Conservation (phyloP, 2,113 vertebrate species). For the Dicaeum eximium region DNA sequence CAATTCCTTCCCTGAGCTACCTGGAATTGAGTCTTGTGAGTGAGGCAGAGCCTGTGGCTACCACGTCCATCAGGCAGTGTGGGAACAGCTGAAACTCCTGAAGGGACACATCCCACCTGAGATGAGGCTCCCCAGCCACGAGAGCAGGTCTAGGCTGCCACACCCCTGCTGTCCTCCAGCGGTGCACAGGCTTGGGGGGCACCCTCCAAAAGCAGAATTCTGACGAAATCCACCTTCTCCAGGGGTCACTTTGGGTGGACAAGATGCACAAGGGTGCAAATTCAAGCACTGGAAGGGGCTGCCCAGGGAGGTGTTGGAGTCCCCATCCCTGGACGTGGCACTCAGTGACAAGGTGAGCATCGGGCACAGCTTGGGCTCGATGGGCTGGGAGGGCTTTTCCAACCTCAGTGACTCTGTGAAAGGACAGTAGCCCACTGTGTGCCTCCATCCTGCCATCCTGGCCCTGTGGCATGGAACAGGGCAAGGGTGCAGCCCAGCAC, state of each 20-base stretch:
- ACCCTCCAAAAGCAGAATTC: background rate
- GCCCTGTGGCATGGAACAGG: fast-evolving
- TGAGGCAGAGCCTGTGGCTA: fast-evolving
- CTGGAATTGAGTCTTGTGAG: background rate
- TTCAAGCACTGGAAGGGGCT: background rate
- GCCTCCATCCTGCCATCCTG: background rate
- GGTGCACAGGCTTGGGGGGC: fast-evolving
- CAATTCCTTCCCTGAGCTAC: background rate
- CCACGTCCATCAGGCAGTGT: fast-evolving
- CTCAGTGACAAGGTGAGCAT: background rate
- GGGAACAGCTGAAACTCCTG: background rate
- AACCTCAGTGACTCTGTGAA: background rate
- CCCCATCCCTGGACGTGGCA: fast-evolving
- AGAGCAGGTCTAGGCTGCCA: background rate
- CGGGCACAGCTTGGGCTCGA: fast-evolving
- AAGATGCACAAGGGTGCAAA: fast-evolving
- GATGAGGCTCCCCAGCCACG: fast-evolving
- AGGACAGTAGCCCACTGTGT: fast-evolving
- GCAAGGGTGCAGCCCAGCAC: background rate
- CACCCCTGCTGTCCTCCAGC: background rate
- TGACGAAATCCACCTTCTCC: background rate
- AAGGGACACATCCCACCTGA: background rate
- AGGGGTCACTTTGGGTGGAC: background rate
- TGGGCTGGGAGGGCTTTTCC: background rate
- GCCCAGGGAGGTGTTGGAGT: background rate